Evolutionary conservation across 2,113 vertebrate genomes (phyloP).

Genomic region (Scartelaos histophorus): DNA sequence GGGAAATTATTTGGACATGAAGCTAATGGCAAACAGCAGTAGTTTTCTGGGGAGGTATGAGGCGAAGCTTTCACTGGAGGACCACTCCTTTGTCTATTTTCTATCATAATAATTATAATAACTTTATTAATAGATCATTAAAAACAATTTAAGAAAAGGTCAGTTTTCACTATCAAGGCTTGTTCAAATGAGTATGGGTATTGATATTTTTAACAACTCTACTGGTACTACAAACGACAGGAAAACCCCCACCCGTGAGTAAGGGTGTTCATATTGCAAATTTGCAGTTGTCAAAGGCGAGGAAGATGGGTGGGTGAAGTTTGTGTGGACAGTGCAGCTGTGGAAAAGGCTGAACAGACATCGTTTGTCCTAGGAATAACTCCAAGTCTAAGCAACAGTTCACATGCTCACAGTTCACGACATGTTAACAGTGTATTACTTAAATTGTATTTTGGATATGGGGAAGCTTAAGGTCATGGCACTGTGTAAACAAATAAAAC

Average conservation of each 20-base stretch:
- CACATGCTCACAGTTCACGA: slow-evolving; percentile 21
- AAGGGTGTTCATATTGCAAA: slow-evolving; percentile 52
- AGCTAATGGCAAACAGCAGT: slow-evolving; percentile 41
- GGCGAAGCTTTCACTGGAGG: slow-evolving; percentile 60
- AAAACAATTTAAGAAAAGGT: too few relatives aligned
- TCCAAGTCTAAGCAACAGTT: slow-evolving; percentile 55
- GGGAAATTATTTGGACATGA: slow-evolving; percentile 12
- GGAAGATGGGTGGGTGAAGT: slow-evolving; percentile 60
- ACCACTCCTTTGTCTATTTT: slow-evolving; percentile 47
- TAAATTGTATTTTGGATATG: slow-evolving; percentile 27
- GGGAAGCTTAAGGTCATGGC: neutral
- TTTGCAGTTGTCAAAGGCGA: slow-evolving; percentile 64
- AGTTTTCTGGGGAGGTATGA: slow-evolving; percentile 51
- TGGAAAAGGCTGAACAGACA: slow-evolving; percentile 74
- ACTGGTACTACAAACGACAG: slow-evolving; percentile 27
- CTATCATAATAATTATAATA: slow-evolving; percentile 44
- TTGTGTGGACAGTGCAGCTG: slow-evolving; percentile 65
- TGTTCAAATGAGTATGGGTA: neutral
- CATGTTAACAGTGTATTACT: slow-evolving; percentile 36
- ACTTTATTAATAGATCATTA: neutral
- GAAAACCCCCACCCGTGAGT: slow-evolving; percentile 45
- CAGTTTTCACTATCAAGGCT: slow-evolving; percentile 5
- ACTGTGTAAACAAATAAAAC: too few relatives aligned
- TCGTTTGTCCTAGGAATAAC: slow-evolving; percentile 74
- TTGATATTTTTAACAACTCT: slow-evolving; percentile 21